phyloP scores from a whole-genome alignment of 2,113 vertebrate genomes.

The Oceanites oceanicus region DNA sequence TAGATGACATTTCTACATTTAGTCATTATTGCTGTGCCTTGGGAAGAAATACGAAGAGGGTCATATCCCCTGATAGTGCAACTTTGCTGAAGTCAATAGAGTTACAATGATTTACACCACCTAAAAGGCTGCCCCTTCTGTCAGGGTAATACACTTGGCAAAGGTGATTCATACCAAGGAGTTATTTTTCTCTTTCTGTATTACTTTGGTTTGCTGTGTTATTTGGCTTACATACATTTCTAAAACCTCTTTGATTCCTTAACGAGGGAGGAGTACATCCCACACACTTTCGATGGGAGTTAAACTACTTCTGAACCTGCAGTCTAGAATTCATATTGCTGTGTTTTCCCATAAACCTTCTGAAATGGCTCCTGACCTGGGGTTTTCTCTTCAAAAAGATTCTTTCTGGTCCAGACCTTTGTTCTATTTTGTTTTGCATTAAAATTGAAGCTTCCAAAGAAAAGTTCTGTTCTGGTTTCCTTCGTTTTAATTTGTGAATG shows the following conservation, averaged over 20 bases:
- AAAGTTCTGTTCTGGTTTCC: neutral
- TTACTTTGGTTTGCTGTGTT: neutral
- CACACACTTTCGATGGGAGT: neutral
- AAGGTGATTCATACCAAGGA: neutral
- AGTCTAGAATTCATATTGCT: neutral
- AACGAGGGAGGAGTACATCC: neutral
- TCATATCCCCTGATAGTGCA: neutral
- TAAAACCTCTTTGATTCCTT: neutral
- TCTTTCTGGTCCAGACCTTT: neutral
- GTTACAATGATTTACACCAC: neutral
- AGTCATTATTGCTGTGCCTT: neutral
- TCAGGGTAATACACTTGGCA: neutral
- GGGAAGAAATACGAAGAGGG: neutral
- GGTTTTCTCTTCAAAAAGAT: neutral
- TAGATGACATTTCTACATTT: neutral
- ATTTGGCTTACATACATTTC: neutral
- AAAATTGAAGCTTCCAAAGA: neutral
- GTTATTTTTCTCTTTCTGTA: neutral
- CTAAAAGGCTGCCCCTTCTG: neutral
- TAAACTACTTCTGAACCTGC: neutral
- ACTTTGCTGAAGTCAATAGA: neutral
- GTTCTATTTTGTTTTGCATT: neutral
- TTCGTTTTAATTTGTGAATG: neutral
- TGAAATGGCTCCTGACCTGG: neutral
- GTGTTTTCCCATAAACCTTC: neutral